These are phyloP conservation scores for Atta colombica DNA, from an alignment of 1,140 invertebrate species.

Conservation along the genomic window DNA sequence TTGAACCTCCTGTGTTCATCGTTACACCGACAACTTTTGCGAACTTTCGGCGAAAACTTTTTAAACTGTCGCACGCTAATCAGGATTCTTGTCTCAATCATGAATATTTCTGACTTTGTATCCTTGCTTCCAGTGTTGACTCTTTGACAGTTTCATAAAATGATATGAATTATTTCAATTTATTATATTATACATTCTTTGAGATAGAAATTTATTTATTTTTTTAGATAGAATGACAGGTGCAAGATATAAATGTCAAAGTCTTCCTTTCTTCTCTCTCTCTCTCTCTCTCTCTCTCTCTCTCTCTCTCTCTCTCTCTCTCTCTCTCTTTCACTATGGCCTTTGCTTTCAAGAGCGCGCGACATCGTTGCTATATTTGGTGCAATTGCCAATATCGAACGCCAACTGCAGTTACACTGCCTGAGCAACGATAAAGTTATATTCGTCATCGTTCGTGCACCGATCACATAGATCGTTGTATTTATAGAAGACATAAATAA, in stretches of 20 bases:
- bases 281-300: not conserved
- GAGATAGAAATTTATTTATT: not conserved
- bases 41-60: constrained; percentile 75
- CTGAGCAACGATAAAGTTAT: constrained; percentile 41
- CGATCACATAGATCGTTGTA: constrained; percentile 19
- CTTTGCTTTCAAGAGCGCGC: constrained; percentile 5
- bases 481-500: constrained; percentile 29
- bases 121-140: constrained; percentile 5
- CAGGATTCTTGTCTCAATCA: constrained; percentile 62
- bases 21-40: constrained; percentile 66
- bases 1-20: constrained; percentile 60
- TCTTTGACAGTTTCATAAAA: not conserved
- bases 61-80: constrained; percentile 76
- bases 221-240: not conserved
- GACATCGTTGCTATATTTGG: constrained; percentile 36
- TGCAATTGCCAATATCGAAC: constrained; percentile 46
- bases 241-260: constrained; percentile 20
- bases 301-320: not conserved
- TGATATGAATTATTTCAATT: constrained; percentile 21
- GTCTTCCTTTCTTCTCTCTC: not conserved
- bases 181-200: not conserved
- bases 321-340: not conserved
- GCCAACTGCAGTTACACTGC: constrained; percentile 22
- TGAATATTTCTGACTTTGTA: constrained; percentile 35
- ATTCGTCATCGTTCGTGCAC: constrained; percentile 14